Base-by-base conservation (phyloP, 1,140 invertebrate genomes). In the Drosophila nannoptera region DNA sequence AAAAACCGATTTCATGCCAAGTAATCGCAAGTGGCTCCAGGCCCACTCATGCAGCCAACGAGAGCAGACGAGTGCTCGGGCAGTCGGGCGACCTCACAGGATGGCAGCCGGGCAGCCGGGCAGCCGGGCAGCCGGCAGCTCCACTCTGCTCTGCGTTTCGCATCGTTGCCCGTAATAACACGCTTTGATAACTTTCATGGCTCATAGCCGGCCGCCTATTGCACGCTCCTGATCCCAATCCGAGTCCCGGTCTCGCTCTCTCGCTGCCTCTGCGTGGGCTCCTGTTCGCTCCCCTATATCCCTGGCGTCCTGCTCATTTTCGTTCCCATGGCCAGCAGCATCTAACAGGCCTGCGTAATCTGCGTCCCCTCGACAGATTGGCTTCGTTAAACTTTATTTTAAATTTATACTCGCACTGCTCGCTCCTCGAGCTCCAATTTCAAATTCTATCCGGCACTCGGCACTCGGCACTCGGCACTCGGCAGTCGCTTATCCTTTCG, bases 151-250 rank as follows among this genome's bases (percentile, higher is more conserved):
- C 56, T 54, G 70, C 56, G 74, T 63, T 76, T 71, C 80, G 81
- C 80, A 67, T 75, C 66, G 81, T 72, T 86, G 81, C 60, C 62
- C 56, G 78, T 83, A 88, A 88, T 88, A 88, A 87, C 87, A 88
- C 82, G 87, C 80, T 81, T 86, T 87, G 78, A 86, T 88, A 88
- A 88, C 81, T 88, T 88, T 88, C 76, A 88, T 88, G 87, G 73
- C 70, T 75, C 74, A 74, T 78, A 68, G 64, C 65, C 59, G 68
- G 52, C 73, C 73, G 77, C 77, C 76, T 80, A 69, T 75, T 65
- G 63, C 66, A 70, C 56, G 36, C 40, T 66, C 50, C 54, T 71
- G 46, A 31, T 59, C 42, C 71, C 61, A 53, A 38, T 42, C 22
- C 29, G 7, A 14, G 12, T 43, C 12, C 40, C 40, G 2, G 40